Evolutionary conservation across 1,140 invertebrate species (phyloP).

Genomic region (Drosophila trapezifrons): DNA sequence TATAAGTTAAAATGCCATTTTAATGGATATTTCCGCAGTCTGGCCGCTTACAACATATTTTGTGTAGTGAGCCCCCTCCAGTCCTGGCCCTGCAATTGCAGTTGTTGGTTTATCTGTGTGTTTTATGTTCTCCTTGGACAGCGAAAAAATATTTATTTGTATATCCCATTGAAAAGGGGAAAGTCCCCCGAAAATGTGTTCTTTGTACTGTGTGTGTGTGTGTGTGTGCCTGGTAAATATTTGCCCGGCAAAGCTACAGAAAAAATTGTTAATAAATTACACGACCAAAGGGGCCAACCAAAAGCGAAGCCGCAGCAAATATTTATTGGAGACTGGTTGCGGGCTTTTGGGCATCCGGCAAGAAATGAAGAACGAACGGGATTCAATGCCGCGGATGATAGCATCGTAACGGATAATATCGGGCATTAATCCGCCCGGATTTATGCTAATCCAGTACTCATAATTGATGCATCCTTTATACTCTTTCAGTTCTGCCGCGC

Average conservation of each 20-base stretch:
- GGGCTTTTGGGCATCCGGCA: constrained; percentile 3
- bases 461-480: constrained; percentile 8
- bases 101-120: constrained; percentile 45
- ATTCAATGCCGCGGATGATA: constrained; percentile 9
- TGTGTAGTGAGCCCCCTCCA: constrained; percentile 36
- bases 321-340: constrained; percentile 44
- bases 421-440: constrained; percentile 15
- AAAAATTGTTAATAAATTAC: constrained; percentile 67
- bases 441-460: constrained; percentile 19
- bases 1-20: constrained; percentile 82
- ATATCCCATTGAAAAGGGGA: constrained; percentile 44
- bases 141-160: constrained; percentile 55
- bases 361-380: background rate
- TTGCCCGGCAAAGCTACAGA: constrained; percentile 36
- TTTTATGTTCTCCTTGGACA: constrained; percentile 48
- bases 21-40: constrained; percentile 80
- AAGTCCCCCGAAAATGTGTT: constrained; percentile 5
- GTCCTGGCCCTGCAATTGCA: constrained; percentile 19
- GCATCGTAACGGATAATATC: constrained; percentile 4
- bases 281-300: constrained; percentile 34
- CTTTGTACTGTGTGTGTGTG: background rate
- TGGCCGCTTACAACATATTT: constrained; percentile 70
- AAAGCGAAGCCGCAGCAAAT: constrained; percentile 45
- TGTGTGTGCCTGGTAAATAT: constrained; percentile 38
- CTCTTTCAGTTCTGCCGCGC: constrained; percentile 88